These are phyloP conservation scores for Paraplagusia blochii DNA, from an alignment of 2,113 vertebrate genomes.

Conservation along the genomic window DNA sequence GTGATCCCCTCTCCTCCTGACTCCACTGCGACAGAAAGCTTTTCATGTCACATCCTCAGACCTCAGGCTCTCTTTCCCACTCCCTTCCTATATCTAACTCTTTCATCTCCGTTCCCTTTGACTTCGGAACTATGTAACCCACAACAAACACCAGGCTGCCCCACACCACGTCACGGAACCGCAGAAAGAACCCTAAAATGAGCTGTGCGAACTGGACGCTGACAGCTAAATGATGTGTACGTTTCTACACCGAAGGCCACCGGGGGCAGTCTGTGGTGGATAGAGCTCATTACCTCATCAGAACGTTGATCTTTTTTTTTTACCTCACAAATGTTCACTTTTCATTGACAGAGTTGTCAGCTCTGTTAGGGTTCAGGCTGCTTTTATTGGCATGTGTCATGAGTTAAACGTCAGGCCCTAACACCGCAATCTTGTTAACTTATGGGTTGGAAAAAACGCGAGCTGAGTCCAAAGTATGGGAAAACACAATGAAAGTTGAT, in stretches of 20 bases:
- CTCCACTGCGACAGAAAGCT: constrained; percentile 13
- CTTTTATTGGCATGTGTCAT: too few relatives aligned
- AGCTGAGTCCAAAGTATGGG: too few relatives aligned
- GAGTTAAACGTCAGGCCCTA: neutral
- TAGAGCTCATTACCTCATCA: neutral
- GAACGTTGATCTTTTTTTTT: constrained; percentile 1
- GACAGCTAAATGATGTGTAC: constrained; percentile 46
- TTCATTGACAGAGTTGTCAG: neutral
- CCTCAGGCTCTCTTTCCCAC: constrained; percentile 14
- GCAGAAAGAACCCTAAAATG: constrained; percentile 23
- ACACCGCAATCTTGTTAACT: neutral
- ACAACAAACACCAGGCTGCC: constrained; percentile 23
- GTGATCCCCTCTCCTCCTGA: constrained; percentile 16
- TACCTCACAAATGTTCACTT: neutral
- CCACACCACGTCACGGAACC: constrained; percentile 12
- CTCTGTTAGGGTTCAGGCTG: neutral
- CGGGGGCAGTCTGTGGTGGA: neutral
- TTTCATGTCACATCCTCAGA: constrained; percentile 39
- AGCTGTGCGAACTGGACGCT: constrained; percentile 11
- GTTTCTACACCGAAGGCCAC: constrained; percentile 18
- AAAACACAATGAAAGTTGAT: too few relatives aligned
- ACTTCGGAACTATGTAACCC: constrained; percentile 22
- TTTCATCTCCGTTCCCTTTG: constrained; percentile 14
- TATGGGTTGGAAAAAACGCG: too few relatives aligned
- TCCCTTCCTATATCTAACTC: constrained; percentile 2